Conservation (phyloP, 2,797 vertebrate species). For the Pipistrellus nathusii region DNA sequence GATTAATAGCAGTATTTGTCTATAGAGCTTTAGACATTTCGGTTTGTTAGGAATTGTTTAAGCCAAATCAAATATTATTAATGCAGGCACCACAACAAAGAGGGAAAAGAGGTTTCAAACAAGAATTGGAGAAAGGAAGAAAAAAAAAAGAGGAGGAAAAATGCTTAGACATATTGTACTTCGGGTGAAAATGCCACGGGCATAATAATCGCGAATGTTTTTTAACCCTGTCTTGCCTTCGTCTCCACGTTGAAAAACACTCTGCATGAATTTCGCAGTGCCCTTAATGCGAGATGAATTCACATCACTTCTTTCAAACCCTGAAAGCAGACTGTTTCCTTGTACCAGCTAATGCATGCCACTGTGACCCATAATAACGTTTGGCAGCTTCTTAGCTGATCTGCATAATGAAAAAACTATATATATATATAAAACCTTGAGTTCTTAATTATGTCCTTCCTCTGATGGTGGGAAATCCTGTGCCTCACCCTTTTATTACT, state of each 20-base stretch:
- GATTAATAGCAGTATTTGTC: slow-evolving; percentile 81
- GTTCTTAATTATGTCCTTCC: slow-evolving; percentile 53
- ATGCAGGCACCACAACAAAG: slow-evolving; percentile 75
- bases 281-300: slow-evolving; percentile 17
- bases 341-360: slow-evolving; percentile 43
- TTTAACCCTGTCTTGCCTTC: slow-evolving; percentile 65
- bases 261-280: background rate
- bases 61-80: slow-evolving; percentile 73
- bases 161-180: background rate
- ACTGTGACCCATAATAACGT: slow-evolving; percentile 58
- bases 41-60: slow-evolving; percentile 70
- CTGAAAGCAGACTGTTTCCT: slow-evolving; percentile 61
- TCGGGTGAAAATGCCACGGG: background rate
- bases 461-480: slow-evolving; percentile 71
- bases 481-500: slow-evolving; percentile 82
- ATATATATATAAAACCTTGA: slow-evolving; percentile 29
- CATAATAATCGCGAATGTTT: background rate
- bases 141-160: slow-evolving; percentile 1
- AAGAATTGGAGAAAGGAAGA: background rate
- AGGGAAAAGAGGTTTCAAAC: slow-evolving; percentile 34
- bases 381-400: slow-evolving; percentile 71
- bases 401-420: slow-evolving; percentile 65
- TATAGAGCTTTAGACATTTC: slow-evolving; percentile 73
- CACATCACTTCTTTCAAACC: slow-evolving; percentile 60
- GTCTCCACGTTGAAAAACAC: slow-evolving; percentile 50